Base-by-base conservation (phyloP, 2,888 invertebrate genomes). In the Agrochola circellaris region DNA sequence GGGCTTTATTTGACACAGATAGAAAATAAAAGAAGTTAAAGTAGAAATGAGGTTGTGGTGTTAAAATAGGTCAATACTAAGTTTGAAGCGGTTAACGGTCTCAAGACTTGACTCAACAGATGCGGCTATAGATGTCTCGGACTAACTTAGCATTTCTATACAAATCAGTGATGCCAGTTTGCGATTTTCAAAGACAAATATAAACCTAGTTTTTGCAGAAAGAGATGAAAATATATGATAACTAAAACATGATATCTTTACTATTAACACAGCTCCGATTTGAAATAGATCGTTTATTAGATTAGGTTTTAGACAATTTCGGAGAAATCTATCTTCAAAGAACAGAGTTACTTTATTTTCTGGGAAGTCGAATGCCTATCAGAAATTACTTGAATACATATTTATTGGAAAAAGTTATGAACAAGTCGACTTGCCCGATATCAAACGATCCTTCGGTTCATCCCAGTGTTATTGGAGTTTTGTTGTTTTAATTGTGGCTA, bases 401-500 rank as follows among this genome's bases (percentile, higher is more conserved):
- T 58, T 71, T 82, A 71, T 83, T 69, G 77, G 42, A 20, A 73
- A 73, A 79, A 68, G 45, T 83, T 72, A 26, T 45, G 26, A 65
- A 72, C 26, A 78, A 73, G 60, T 69, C 20, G 26, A 73, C 74
- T 87, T 54, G 72, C 34, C 11, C 48, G 15, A 23, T 54, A 71
- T 68, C 54, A 78, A 88, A 89, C 85, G 77, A 65, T 76, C 81
- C 86, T 80, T 67, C 79, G 51, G 65, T 82, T 80, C 71, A 45
- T 48, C 62, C 23, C 76, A 72, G 78, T 67, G 73, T 84, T 85
- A 85, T 90, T 85, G 76, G 87, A 85, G 77, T 87, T 80, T 85
- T 81, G 82, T 83, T 81, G 79, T 83, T 86, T 82, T 88, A 89
- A 91, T 90, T 92, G 86, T 89, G 87, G 90, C 87, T 88, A 88